Conservation (phyloP, 2,888 invertebrate species). For the Eubasilissa splendida region DNA sequence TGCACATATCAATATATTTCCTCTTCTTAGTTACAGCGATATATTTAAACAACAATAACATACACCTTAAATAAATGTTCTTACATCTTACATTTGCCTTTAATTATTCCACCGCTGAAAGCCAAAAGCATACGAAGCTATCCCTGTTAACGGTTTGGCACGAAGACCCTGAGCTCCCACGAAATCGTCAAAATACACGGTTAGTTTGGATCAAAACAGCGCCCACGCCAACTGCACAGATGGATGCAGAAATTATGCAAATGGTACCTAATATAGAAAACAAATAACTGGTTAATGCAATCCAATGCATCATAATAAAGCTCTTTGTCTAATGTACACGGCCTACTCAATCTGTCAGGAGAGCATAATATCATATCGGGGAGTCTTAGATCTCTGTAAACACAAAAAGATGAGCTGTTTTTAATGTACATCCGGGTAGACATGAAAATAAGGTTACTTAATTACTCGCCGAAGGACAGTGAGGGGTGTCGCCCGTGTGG, state of each 20-base stretch:
- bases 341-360: neutral
- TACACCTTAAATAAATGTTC: too few species aligned
- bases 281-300: slow-evolving; percentile 23
- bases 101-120: neutral
- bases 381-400: neutral
- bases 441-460: too few species aligned
- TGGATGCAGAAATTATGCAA: slow-evolving; percentile 25
- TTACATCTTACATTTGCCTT: too few species aligned
- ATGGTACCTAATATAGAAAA: slow-evolving; percentile 13
- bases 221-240: slow-evolving; percentile 13
- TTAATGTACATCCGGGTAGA: too few species aligned
- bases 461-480: too few species aligned
- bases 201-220: neutral
- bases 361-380: neutral
- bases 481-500: too few species aligned
- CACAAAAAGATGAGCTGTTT: neutral
- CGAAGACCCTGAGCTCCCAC: neutral
- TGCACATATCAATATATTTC: too few species aligned
- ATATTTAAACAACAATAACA: too few species aligned
- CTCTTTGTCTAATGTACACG: neutral
- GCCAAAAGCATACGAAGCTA: neutral
- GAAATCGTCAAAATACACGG: slow-evolving; percentile 14
- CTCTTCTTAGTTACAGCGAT: too few species aligned
- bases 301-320: slow-evolving; percentile 1
- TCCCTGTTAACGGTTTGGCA: neutral